Percentiles rank a stretch among this genome's conserved stretches.
These are phyloP conservation scores for Leucania comma DNA, from an alignment of 2,888 invertebrate genomes.

Conservation along the genomic window DNA sequence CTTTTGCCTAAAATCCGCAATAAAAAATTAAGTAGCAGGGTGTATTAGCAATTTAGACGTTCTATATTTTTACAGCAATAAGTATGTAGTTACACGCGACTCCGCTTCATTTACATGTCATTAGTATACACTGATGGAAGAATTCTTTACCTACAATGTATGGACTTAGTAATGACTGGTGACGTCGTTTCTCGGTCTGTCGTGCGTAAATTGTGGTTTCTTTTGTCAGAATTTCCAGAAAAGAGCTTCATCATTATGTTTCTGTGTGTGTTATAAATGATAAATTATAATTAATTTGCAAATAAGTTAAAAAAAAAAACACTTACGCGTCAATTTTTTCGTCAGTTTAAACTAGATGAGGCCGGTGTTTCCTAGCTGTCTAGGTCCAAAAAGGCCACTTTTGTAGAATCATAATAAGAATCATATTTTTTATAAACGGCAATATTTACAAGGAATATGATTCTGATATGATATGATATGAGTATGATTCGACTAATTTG, in stretches of 20 bases:
- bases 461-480: too few relatives aligned
- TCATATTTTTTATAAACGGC: too few relatives aligned
- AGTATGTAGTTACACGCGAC: conserved; percentile 34
- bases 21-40: conserved; percentile 23
- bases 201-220: background rate
- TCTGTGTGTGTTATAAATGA: background rate
- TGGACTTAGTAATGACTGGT: conserved; percentile 34
- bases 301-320: too few relatives aligned
- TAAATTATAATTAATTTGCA: too few relatives aligned
- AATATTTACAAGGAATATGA: too few relatives aligned
- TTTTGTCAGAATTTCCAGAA: background rate
- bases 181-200: conserved; percentile 39
- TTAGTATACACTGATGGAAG: conserved; percentile 43
- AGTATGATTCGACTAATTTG: too few relatives aligned
- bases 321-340: too few relatives aligned
- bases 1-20: conserved; percentile 7
- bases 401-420: too few relatives aligned
- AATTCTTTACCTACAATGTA: conserved; percentile 45
- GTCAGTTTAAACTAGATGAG: too few relatives aligned
- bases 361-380: too few relatives aligned
- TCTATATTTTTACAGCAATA: conserved; percentile 46
- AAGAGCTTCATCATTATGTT: background rate
- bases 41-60: conserved; percentile 29
- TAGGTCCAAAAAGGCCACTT: too few relatives aligned
- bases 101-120: conserved; percentile 56